A percentile compares a stretch with the other conserved stretches of the same genome.
Evolutionary conservation across 2,888 invertebrate genomes (phyloP).

Genomic region (Alviniconcha strummeri): DNA sequence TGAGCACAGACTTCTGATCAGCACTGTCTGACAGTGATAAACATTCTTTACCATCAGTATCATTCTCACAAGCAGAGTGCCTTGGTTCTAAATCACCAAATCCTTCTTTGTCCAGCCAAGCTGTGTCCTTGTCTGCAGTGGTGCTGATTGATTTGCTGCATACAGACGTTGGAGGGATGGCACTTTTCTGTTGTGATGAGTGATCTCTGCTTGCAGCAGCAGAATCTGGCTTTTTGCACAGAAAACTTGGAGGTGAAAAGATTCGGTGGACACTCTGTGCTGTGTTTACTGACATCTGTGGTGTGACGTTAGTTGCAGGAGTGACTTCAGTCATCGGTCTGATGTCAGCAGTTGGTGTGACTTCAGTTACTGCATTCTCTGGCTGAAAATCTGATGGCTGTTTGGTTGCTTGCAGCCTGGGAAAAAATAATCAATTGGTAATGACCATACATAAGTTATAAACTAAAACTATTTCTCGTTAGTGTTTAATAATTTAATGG

Average conservation of each 20-base stretch:
- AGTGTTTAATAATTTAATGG: too few relatives aligned
- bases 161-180: not conserved
- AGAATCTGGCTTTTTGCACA: not conserved
- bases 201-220: too few relatives aligned
- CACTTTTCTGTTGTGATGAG: too few relatives aligned
- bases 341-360: not conserved
- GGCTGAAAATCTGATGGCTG: not conserved
- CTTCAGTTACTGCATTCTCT: not conserved
- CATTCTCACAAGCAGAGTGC: not conserved
- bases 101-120: not conserved
- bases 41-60: not conserved
- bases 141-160: not conserved
- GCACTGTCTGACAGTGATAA: not conserved
- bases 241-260: slow-evolving; percentile 11
- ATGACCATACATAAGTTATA: too few relatives aligned
- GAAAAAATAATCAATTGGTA: not conserved
- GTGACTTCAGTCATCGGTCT: not conserved
- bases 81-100: not conserved
- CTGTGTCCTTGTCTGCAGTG: not conserved
- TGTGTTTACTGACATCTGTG: not conserved
- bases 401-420: not conserved
- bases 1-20: too few relatives aligned
- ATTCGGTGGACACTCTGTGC: not conserved
- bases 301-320: not conserved
- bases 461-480: too few relatives aligned